Percentiles rank a stretch among this genome's conserved stretches.
Evolutionary conservation across 2,888 invertebrate species (phyloP).

Genomic region (Lithophane leautieri): DNA sequence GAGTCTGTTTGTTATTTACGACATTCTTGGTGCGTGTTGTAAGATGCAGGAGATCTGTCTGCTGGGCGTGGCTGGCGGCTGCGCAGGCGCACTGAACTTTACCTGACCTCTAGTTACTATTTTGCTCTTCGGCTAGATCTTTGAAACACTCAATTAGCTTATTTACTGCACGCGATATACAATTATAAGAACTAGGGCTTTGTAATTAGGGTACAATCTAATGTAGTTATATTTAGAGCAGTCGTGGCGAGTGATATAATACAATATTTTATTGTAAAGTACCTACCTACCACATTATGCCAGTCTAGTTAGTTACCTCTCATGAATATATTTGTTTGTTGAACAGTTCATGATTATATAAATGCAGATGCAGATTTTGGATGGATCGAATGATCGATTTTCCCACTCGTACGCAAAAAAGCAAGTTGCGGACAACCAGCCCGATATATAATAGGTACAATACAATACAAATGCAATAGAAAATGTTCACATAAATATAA

Average conservation of each 20-base stretch:
- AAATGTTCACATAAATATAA: conserved; percentile 41
- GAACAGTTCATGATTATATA: conserved; percentile 6
- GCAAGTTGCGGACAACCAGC: neutral
- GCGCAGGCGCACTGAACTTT: conserved; percentile 78
- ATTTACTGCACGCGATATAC: conserved; percentile 59
- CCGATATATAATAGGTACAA: neutral
- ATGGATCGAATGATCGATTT: neutral
- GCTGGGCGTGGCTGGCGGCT: conserved; percentile 65
- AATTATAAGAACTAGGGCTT: conserved; percentile 28
- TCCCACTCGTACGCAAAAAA: neutral
- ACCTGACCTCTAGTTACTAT: conserved; percentile 75
- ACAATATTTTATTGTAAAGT: conserved; percentile 5
- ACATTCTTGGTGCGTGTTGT: conserved; percentile 68
- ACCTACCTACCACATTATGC: neutral
- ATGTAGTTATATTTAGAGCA: conserved; percentile 24
- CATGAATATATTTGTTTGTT: conserved; percentile 8
- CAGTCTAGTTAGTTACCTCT: neutral
- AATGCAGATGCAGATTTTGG: conserved; percentile 14
- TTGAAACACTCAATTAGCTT: conserved; percentile 67
- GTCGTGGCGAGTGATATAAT: conserved; percentile 15
- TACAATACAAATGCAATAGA: conserved; percentile 17
- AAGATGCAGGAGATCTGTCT: conserved; percentile 67
- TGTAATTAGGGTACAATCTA: conserved; percentile 34
- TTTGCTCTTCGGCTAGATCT: conserved; percentile 66
- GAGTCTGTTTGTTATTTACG: conserved; percentile 61